Base-by-base conservation (phyloP, 2,113 vertebrate species). In the Cavia porcellus region DNA sequence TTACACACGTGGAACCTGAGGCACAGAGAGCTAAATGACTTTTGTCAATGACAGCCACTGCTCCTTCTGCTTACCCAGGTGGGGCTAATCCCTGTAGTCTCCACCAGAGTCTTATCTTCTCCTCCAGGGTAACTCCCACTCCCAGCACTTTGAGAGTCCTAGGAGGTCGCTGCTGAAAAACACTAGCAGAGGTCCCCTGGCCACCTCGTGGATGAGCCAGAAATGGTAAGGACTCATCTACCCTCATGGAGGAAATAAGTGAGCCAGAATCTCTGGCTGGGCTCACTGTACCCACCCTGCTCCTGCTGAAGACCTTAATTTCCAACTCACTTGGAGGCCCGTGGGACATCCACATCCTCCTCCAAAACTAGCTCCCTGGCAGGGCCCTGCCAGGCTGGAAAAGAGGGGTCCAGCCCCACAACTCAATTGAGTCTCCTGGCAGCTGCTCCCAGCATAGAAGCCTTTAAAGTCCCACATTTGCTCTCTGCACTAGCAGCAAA, bases 381-480 rank as follows among this genome's bases (percentile, higher is more conserved):
- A 20, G 70, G 84, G 52, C 1, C 3, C 25, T 32, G 61, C 42
- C 5, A 25, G 30, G n/a, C 87, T 4, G 0, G 1, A 35, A 38
- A 85, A 87, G 42, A 19, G n/a, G 1, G n/a, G 4, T 8, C 8
- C 38, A 57, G 24, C 22, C 32, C 55, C 9, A 3, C 74, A 94
- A 91, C 32, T 92, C 61, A 82, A 57, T 28, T 0, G 3, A 24
- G 47, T 84, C 59, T 59, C 50, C 47, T 32, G 59, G 82, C 12
- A 79, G 82, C 45, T 52, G 57, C 57, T 38, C 4, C 28, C 0
- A 0, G 47, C 86, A 84, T 97, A 93, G 94, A 97, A 96, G 97
- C 93, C 93, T 86, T 98, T 96, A 98, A 90, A 95, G 75, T n/a
- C 6, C 30, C 92, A 94, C 97, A 98, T 98, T 96, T 98, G 96